Evolutionary conservation across 2,888 invertebrate genomes (phyloP).

Genomic region (Euproctis similis): DNA sequence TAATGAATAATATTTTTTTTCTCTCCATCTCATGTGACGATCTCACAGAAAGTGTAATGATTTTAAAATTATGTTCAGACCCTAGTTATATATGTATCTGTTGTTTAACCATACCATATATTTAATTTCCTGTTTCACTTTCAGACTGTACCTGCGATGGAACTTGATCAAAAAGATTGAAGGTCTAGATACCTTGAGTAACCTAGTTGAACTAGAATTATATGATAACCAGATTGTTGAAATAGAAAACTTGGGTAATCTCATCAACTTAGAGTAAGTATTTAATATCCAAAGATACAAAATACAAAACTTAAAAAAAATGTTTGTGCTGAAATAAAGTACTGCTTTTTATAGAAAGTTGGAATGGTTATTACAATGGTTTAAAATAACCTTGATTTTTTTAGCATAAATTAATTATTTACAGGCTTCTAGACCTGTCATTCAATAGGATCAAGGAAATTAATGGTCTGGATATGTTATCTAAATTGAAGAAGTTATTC

Average conservation of each 20-base stretch:
- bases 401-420: too few species aligned
- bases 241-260: conserved; percentile 90
- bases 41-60: too few species aligned
- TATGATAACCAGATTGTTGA: conserved; percentile 97
- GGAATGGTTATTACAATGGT: too few species aligned
- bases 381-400: too few species aligned
- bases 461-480: conserved; percentile 84
- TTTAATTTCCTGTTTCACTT: conserved; percentile 1
- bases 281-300: neutral
- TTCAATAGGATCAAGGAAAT: conserved; percentile 95
- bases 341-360: too few species aligned
- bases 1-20: too few species aligned
- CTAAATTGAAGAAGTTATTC: conserved; percentile 87
- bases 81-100: too few species aligned
- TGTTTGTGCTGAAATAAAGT: neutral
- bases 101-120: too few species aligned
- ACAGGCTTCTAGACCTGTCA: conserved; percentile 92
- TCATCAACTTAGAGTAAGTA: conserved; percentile 92
- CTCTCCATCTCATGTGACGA: too few species aligned
- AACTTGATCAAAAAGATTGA: conserved; percentile 97
- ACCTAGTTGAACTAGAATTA: conserved; percentile 91
- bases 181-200: conserved; percentile 84
- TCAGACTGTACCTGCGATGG: conserved; percentile 89
- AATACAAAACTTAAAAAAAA: neutral
- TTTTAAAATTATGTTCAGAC: too few species aligned